Evolutionary conservation across 2,797 vertebrate genomes (phyloP).

Genomic region (Okamejei kenojei): DNA sequence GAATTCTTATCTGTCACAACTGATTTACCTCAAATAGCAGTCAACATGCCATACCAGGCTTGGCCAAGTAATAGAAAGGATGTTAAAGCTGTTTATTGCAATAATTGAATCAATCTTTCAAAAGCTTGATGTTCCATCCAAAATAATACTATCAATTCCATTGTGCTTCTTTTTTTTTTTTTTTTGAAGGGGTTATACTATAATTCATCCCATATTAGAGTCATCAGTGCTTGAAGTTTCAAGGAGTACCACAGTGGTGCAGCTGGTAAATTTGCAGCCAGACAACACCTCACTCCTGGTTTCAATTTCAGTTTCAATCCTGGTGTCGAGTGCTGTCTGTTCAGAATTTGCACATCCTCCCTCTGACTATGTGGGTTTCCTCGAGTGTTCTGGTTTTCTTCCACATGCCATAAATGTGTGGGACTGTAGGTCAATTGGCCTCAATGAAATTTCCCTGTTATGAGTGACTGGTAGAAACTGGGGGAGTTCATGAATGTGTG

Average conservation of each 20-base stretch:
- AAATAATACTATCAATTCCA: neutral
- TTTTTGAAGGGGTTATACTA: neutral
- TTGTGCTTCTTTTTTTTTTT: neutral
- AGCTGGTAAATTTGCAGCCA: no score
- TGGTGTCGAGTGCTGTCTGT: no score
- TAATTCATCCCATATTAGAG: neutral
- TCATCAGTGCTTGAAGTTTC: neutral
- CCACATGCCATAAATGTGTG: no score
- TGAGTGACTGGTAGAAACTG: no score
- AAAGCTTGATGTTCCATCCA: neutral
- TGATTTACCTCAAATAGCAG: neutral
- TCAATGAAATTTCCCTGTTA: no score
- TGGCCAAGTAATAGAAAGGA: neutral
- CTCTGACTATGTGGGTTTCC: no score
- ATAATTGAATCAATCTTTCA: constrained; percentile 6
- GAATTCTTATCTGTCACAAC: neutral
- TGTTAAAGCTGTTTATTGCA: neutral
- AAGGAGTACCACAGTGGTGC: neutral
- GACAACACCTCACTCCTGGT: no score
- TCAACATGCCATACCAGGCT: neutral
- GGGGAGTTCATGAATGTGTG: no score
- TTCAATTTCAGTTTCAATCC: no score
- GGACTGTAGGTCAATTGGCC: no score
- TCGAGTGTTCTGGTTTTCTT: no score
- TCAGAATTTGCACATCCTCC: no score